Conservation (phyloP, 2,888 invertebrate genomes). For the Aphidoletes aphidimyza region DNA sequence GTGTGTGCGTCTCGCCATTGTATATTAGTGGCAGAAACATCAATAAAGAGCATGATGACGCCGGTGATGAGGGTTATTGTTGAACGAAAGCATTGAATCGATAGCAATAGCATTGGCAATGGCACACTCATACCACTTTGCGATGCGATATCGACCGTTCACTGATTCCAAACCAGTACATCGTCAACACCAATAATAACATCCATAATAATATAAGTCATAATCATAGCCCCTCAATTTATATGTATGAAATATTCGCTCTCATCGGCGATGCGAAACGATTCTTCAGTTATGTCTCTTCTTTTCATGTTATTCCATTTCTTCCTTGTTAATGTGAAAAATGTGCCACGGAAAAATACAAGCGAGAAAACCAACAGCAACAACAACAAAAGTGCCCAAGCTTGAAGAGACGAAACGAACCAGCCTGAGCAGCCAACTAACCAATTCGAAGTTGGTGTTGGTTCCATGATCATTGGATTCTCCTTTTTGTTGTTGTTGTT, state of each 20-base stretch:
- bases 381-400: too few species aligned
- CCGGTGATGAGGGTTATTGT: background rate
- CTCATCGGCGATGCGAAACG: constrained; percentile 19
- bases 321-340: background rate
- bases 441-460: too few species aligned
- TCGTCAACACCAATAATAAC: constrained; percentile 29
- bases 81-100: background rate
- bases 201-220: constrained; percentile 44
- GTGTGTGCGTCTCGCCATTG: background rate
- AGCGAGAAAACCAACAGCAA: too few species aligned
- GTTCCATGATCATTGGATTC: too few species aligned
- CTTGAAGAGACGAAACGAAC: too few species aligned
- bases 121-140: background rate
- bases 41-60: constrained; percentile 33
- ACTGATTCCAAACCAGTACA: background rate
- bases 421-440: too few species aligned
- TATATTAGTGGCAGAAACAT: constrained; percentile 9
- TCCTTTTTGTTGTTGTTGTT: too few species aligned
- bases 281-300: background rate
- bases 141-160: background rate
- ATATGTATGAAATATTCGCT: constrained; percentile 18
- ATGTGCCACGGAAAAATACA: background rate
- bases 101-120: background rate
- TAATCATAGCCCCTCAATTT: constrained; percentile 26
- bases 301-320: background rate